Conservation (phyloP, 2,113 vertebrate species). For the Penelope pileata region DNA sequence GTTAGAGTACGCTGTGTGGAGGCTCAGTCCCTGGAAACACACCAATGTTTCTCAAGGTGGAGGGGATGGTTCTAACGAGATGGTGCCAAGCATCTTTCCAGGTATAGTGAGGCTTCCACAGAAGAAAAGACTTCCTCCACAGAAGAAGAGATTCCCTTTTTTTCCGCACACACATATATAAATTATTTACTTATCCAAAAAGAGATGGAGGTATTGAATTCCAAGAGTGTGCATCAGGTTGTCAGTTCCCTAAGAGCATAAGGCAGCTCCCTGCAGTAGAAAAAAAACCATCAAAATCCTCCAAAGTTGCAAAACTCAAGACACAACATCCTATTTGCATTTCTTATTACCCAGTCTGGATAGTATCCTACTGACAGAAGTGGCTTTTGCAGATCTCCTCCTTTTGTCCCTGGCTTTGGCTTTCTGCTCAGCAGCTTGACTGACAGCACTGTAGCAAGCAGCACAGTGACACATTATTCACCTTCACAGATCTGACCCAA, state of each 20-base stretch:
- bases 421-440: background rate
- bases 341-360: background rate
- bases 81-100: background rate
- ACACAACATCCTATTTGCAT: rapidly evolving
- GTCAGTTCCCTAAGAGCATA: background rate
- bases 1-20: background rate
- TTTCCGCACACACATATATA: background rate
- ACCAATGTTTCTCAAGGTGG: rapidly evolving
- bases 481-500: background rate
- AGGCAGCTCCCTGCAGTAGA: rapidly evolving
- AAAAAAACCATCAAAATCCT: background rate
- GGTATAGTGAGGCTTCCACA: background rate
- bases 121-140: background rate
- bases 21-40: background rate
- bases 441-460: background rate
- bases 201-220: background rate
- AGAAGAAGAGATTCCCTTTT: background rate
- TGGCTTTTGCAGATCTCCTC: background rate
- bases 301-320: background rate
- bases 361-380: background rate
- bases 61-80: background rate
- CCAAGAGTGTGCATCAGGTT: rapidly evolving
- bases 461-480: background rate
- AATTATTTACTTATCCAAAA: background rate
- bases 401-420: background rate